Percentiles rank a stretch among this genome's conserved stretches.
phyloP scores from a whole-genome alignment of 1,140 invertebrate species.

The Drosophila lacertosa region DNA sequence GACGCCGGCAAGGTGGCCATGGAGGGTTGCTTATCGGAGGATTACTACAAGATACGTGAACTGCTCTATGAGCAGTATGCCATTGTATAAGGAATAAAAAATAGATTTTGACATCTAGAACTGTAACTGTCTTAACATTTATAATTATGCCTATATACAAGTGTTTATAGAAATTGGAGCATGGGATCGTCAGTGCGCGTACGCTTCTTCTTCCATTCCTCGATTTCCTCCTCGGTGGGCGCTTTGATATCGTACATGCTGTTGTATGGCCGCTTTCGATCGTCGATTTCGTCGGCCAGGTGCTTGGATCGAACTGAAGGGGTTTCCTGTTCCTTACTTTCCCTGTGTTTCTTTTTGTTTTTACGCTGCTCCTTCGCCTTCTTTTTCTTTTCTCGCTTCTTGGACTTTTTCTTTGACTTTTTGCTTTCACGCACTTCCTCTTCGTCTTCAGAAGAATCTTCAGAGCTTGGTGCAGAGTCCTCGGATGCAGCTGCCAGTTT shows the following conservation, averaged over 20 bases:
- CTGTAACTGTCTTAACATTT: not conserved
- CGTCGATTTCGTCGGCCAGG: slow-evolving; percentile 88
- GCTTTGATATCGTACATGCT: slow-evolving; percentile 93
- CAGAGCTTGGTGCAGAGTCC: slow-evolving; percentile 61
- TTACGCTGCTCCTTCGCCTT: slow-evolving; percentile 84
- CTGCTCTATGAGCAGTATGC: slow-evolving; percentile 98
- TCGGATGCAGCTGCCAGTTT: slow-evolving; percentile 62
- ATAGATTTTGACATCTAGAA: not conserved
- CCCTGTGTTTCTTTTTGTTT: slow-evolving; percentile 85
- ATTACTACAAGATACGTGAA: slow-evolving; percentile 97
- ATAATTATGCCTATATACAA: not conserved
- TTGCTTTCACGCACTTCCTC: slow-evolving; percentile 81
- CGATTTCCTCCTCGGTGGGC: slow-evolving; percentile 96
- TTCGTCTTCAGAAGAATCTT: slow-evolving; percentile 71
- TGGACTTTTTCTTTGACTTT: slow-evolving; percentile 89
- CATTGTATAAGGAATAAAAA: slow-evolving; percentile 89
- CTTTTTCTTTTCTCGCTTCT: slow-evolving; percentile 87
- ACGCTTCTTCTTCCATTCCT: slow-evolving; percentile 95
- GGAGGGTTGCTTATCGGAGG: slow-evolving; percentile 96
- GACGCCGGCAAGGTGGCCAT: slow-evolving; percentile 96
- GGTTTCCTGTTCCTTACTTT: slow-evolving; percentile 84
- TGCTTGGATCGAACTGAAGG: slow-evolving; percentile 86
- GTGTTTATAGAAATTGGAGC: slow-evolving; percentile 87
- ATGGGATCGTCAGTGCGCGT: slow-evolving; percentile 95
- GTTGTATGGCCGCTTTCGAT: slow-evolving; percentile 96